A percentile compares a stretch with the other conserved stretches of the same genome.
phyloP scores from a whole-genome alignment of 1,140 invertebrate species.

The Druon quercuslanigerum region DNA sequence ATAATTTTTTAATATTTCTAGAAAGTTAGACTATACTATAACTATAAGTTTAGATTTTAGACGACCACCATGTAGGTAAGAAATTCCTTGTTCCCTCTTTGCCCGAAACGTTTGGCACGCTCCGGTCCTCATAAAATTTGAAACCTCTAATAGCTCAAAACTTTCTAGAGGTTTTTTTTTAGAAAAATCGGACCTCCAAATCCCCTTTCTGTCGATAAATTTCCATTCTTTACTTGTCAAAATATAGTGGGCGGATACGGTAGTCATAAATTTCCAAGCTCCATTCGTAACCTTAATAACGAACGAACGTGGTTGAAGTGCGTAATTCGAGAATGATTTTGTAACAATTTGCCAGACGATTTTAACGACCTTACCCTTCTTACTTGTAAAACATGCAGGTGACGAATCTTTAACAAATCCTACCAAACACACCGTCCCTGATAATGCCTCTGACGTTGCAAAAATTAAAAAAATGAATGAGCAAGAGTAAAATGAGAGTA shows the following conservation, averaged over 20 bases:
- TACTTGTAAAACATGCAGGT: slow-evolving; percentile 30
- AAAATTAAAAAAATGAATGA: not conserved
- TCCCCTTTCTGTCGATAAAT: slow-evolving; percentile 56
- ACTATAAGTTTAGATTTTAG: no score
- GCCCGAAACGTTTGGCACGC: slow-evolving; percentile 38
- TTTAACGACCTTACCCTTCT: slow-evolving; percentile 43
- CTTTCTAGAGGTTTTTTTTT: slow-evolving; percentile 33
- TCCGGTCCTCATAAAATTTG: slow-evolving; percentile 54
- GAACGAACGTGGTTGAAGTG: not conserved
- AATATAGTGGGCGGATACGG: slow-evolving; percentile 44
- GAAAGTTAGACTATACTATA: not conserved
- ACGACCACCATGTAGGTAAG: no score
- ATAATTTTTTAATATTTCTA: not conserved
- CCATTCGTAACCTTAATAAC: slow-evolving; percentile 6
- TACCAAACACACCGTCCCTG: not conserved
- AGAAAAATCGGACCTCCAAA: not conserved
- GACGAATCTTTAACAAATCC: slow-evolving; percentile 34
- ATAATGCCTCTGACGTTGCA: not conserved
- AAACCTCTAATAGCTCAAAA: slow-evolving; percentile 67
- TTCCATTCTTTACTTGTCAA: slow-evolving; percentile 61
- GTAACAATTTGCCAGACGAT: slow-evolving; percentile 58
- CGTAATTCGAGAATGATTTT: slow-evolving; percentile 22
- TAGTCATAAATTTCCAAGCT: not conserved
- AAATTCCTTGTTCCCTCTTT: not conserved
- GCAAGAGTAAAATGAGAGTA: not conserved